Base-by-base conservation (phyloP, 2,888 invertebrate genomes). In the Apantesis nais region DNA sequence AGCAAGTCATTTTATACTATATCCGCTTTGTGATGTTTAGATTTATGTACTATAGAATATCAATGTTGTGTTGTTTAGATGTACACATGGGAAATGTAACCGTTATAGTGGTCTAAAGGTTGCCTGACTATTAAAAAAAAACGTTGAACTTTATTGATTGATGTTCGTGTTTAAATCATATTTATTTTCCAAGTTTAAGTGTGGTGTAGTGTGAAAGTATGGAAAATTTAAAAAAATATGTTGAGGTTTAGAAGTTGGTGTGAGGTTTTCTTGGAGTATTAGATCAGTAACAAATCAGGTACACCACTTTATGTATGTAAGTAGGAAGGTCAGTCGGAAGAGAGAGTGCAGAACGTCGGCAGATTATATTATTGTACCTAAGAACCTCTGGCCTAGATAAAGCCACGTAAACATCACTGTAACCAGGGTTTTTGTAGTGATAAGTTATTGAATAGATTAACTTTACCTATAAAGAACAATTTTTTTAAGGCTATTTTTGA, bases 1-100 rank as follows among this genome's bases (percentile, higher is more conserved):
- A 73, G n/a, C 63, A 44, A 62, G 66, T 68, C 67, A 65, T 73
- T 73, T 48, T 62, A 22, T 5, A 55, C 22, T 34, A 48, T 14
- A 19, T 39, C 44, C 19, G 41, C 44, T n/a, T 72, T 44, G 29
- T 37, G 52, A 55, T 62, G 19, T 37, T 48, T 19, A 22, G 66
- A 52, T 44, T 4, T 29, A 29, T 41, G 8, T 25, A 16, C 2
- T n/a, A 9, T 34, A 48, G 34, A 55, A 52, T 14, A 55, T 16
- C 19, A 41, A 41, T 29, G 16, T 22, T 12, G 29, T 29, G 19
- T 39, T n/a, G n/a, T 11, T 7, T 39, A n/a, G 0, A 11, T 22
- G 12, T 62, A 58, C 5, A 58, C 14, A 14, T 58, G 16, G 8
- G 25, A 55, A 55, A 55, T 25, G n/a, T 52, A 12, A 14, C 4